Base-by-base conservation (phyloP, 2,888 invertebrate genomes). In the Resseliella maxima region DNA sequence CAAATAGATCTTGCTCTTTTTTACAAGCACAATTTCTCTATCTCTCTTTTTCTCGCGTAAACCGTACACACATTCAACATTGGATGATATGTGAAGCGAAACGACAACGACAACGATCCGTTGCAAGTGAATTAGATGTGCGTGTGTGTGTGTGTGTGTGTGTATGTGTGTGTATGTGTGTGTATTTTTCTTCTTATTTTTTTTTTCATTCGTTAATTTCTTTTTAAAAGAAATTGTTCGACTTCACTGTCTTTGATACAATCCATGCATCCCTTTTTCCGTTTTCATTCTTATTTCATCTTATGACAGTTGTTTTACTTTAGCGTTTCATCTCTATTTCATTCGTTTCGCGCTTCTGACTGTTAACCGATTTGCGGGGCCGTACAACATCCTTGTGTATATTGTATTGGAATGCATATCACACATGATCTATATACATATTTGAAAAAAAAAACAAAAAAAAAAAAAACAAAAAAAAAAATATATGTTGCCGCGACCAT, bases 381-480 rank as follows among this genome's bases (percentile, higher is more conserved):
- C 24, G 6, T 21, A 21, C 59, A 3, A 59, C 72, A 72, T 31
- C 72, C 72, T 50, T 21, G 50, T 50, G 50, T 59, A 24, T 59
- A 24, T 15, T 72, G 72, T 72, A 72, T 72, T 72, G 72, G 31
- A 72, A 72, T 72, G 72, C 72, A 72, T 72, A 35, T 12, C 72
- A 31, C 35, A 72, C 18, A 50, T 50, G 46, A 50, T 41, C 5
- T 41, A 59, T 31, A 72, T 72, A 31, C 31, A 6, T 15, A 18
- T 72, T 5, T 31, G 35, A 31, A n/a, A n/a, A n/a, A n/a, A n/a
- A n/a, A n/a, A n/a, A n/a, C n/a, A n/a, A n/a, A n/a, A n/a, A n/a
- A n/a, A n/a, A n/a, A n/a, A n/a, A n/a, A n/a, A n/a, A n/a, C n/a
- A n/a, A n/a, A n/a, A n/a, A n/a, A n/a, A n/a, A n/a, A n/a, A n/a